phyloP scores from a whole-genome alignment of 2,797 vertebrate genomes.

The Apogon hyalosoma region DNA sequence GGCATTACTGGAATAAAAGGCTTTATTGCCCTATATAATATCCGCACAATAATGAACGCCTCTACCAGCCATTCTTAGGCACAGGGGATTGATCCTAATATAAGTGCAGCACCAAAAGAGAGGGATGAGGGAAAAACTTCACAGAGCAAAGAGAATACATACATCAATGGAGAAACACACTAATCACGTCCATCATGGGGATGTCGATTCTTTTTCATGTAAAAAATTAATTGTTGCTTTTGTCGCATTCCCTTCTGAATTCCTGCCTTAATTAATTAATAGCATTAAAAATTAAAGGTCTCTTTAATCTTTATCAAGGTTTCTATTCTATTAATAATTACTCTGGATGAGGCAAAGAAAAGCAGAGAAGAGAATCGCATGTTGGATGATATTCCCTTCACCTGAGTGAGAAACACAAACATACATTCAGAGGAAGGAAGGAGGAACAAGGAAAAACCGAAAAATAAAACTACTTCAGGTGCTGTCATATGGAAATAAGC shows the following conservation, averaged over 20 bases:
- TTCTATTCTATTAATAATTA: constrained; percentile 69
- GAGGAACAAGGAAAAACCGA: constrained; percentile 7
- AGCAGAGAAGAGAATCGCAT: constrained; percentile 17
- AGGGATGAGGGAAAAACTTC: constrained; percentile 33
- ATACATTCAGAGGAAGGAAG: constrained; percentile 11
- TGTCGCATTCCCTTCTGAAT: constrained; percentile 57
- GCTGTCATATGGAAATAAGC: constrained; percentile 40
- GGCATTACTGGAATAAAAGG: constrained; percentile 44
- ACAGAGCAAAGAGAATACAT: constrained; percentile 72
- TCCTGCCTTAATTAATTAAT: constrained; percentile 67
- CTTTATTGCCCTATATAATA: constrained; percentile 47
- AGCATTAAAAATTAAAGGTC: constrained; percentile 62
- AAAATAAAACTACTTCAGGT: constrained; percentile 24
- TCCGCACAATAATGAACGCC: constrained; percentile 63
- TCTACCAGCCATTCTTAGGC: constrained; percentile 42
- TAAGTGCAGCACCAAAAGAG: constrained; percentile 40
- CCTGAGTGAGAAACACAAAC: constrained; percentile 16
- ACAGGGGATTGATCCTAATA: constrained; percentile 49
- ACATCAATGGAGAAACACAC: constrained; percentile 68
- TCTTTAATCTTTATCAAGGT: constrained; percentile 67
- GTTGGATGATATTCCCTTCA: constrained; percentile 28
- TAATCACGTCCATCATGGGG: constrained; percentile 67
- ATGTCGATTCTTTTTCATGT: constrained; percentile 65
- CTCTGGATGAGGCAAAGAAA: constrained; percentile 4
- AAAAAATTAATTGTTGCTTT: constrained; percentile 65